Conservation (phyloP, 2,797 vertebrate species). For the Linurgus olivaceus region DNA sequence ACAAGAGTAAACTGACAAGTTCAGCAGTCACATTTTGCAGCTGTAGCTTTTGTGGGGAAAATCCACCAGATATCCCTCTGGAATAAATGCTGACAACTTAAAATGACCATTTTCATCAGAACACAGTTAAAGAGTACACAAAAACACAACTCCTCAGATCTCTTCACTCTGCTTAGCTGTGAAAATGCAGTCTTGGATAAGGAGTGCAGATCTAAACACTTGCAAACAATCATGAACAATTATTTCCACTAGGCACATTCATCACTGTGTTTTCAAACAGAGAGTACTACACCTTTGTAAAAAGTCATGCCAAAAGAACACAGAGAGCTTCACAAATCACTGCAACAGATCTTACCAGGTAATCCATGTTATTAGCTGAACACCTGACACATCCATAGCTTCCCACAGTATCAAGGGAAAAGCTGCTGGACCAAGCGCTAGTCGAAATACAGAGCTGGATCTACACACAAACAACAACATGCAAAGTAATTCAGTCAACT, state of each 20-base stretch:
- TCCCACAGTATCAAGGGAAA: conserved; percentile 95
- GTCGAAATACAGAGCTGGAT: conserved; percentile 93
- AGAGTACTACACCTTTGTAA: fast-evolving
- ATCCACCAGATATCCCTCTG: background rate
- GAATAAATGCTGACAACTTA: background rate
- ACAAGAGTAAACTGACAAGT: background rate
- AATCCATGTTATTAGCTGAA: conserved; percentile 85
- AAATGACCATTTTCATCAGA: background rate
- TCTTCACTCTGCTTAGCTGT: background rate
- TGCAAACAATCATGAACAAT: background rate
- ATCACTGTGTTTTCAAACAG: background rate
- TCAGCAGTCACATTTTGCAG: background rate
- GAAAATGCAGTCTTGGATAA: background rate
- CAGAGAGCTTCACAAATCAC: background rate
- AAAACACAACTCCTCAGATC: background rate
- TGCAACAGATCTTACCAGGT: conserved; percentile 79
- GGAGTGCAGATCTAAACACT: background rate
- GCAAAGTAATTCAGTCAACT: background rate
- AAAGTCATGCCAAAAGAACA: background rate
- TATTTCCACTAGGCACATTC: fast-evolving
- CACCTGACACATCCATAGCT: conserved; percentile 95
- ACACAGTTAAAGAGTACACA: background rate
- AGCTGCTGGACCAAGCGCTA: conserved; percentile 89
- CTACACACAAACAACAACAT: conserved; percentile 67
- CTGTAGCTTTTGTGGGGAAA: background rate